Percentiles rank a stretch among this genome's conserved stretches.
These are phyloP conservation scores for Cirrhinus mrigala DNA, from an alignment of 2,797 vertebrate genomes.

Conservation along the genomic window DNA sequence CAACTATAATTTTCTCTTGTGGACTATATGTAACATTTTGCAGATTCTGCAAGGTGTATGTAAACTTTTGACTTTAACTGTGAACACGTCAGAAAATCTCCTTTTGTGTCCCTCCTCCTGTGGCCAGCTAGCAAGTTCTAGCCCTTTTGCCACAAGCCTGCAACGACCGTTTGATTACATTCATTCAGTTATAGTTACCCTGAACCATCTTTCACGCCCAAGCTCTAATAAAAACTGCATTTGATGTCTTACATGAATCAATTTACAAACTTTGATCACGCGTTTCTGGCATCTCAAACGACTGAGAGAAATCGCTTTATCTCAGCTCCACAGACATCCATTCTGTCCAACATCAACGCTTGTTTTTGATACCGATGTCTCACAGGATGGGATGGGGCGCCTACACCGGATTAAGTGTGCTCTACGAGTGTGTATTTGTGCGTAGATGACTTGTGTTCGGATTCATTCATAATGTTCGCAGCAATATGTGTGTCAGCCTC, in stretches of 20 bases:
- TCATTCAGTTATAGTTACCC: slow-evolving; percentile 33
- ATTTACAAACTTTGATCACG: slow-evolving; percentile 44
- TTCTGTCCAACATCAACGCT: slow-evolving; percentile 21
- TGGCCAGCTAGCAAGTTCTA: not conserved
- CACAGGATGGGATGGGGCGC: slow-evolving; percentile 33
- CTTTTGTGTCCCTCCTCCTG: not conserved
- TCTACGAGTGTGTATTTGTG: not conserved
- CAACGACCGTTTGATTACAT: not conserved
- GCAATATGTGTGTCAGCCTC: slow-evolving; percentile 52
- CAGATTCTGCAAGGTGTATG: too few species aligned
- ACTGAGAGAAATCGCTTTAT: slow-evolving; percentile 50
- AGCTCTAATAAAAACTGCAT: slow-evolving; percentile 20
- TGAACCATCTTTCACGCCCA: slow-evolving; percentile 30
- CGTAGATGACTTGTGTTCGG: slow-evolving; percentile 16
- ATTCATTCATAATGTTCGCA: slow-evolving; percentile 29
- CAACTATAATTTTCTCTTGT: too few species aligned
- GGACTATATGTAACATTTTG: too few species aligned
- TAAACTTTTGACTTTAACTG: not conserved
- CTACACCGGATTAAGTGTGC: slow-evolving; percentile 45
- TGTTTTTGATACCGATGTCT: not conserved
- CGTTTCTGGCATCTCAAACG: slow-evolving; percentile 22
- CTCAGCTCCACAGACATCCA: slow-evolving; percentile 34
- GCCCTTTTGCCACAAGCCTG: not conserved
- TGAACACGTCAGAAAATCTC: not conserved
- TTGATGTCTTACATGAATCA: slow-evolving; percentile 34